Evolutionary conservation across 2,797 vertebrate genomes (phyloP), one percentile per base, ranked within the genome.

Genomic region (Myoxocephalus aenaeus): DNA sequence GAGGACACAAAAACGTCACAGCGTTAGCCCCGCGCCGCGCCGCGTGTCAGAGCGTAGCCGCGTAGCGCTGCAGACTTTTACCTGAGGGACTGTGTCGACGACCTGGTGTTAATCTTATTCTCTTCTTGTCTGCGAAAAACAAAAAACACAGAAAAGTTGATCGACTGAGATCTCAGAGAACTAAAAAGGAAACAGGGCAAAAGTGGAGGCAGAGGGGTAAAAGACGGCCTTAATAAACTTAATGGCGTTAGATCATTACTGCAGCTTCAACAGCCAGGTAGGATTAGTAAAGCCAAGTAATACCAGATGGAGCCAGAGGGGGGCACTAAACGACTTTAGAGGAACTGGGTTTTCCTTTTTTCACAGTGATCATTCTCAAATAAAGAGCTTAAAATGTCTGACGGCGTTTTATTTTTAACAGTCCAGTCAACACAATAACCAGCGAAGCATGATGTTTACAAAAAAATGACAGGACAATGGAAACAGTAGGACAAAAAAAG

Each of bases 101-200:
- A 95, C 85, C 94, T 92, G 68, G 94, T 95, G 87, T 95, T 93
- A 83, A 96, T 94, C 89, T 94, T 95, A 76, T 96, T 96, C 85
- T 96, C 95, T 70, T 96, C 95, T 79, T 94, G 93, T 77, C 95
- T 95, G 90, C 80, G 78, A 85, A 85, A 92, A 75, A 84, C 20
- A 92, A 4, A 17, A 29, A 84, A 77, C 4, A 4, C 34, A 66
- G 20, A 14, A 57, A 63, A 57, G 18, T 50, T 48, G 9, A 63
- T 22, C 44, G 7, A 51, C 3, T 5, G 6, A 29, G 10, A 56
- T 10, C 36, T 29, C 17, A 34, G 42, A 73, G 36, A 64, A 15
- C 53, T 42, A 15, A 38, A 40, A 48, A 62, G 25, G 42, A 44
- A 79, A 72, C 40, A 76, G 20, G 64, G 66, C 46, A 83, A 42